Percentiles rank a stretch among this genome's conserved stretches.
Conservation (phyloP, 2,888 invertebrate genomes). For the Melinaea menophilus region DNA sequence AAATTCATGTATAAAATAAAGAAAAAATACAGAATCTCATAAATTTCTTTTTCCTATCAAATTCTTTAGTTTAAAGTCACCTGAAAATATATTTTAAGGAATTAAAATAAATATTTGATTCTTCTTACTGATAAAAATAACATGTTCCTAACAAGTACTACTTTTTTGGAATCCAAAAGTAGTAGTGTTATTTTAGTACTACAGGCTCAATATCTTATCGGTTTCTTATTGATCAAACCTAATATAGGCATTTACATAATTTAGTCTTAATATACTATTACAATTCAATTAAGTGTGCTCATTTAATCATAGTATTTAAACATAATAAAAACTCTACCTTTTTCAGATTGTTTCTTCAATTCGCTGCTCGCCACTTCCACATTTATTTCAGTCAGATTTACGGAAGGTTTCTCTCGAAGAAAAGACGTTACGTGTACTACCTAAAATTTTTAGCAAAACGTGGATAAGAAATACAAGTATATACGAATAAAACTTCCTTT, state of each 20-base stretch:
- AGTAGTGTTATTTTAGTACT: too few species aligned
- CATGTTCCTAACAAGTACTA: background rate
- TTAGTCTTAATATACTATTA: background rate
- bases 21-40: conserved; percentile 40
- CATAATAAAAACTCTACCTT: conserved; percentile 32
- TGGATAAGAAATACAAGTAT: too few species aligned
- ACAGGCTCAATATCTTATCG: too few species aligned
- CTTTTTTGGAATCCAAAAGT: background rate
- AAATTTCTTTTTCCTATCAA: conserved; percentile 43
- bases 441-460: conserved; percentile 31
- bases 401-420: conserved; percentile 37
- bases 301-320: background rate
- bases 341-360: conserved; percentile 28
- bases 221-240: too few species aligned
- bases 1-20: conserved; percentile 38
- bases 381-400: conserved; percentile 49
- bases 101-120: conserved; percentile 4
- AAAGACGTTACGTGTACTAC: conserved; percentile 52
- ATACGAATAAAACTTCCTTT: too few species aligned
- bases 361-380: conserved; percentile 34
- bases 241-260: background rate
- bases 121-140: background rate
- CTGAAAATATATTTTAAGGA: conserved; percentile 38
- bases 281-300: background rate
- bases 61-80: conserved; percentile 47